Evolutionary conservation across 2,113 vertebrate species (phyloP).

Genomic region (Hemibagrus wyckioides): DNA sequence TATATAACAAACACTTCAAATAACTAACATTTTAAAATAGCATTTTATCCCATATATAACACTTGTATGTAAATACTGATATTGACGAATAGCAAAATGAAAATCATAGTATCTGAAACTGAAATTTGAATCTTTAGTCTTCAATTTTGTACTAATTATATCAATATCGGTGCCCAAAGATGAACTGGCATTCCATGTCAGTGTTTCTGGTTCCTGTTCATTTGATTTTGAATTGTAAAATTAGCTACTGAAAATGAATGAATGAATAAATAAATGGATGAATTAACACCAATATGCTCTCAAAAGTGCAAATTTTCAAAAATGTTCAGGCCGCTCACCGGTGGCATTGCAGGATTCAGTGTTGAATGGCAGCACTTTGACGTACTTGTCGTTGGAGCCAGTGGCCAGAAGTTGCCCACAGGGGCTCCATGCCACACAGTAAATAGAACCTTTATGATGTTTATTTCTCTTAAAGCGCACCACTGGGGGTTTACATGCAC

Average conservation of each 20-base stretch:
- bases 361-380: constrained; percentile 97
- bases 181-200: background rate
- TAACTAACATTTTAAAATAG: no score
- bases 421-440: constrained; percentile 97
- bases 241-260: background rate
- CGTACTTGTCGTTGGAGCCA: constrained; percentile 97
- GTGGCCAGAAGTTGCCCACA: constrained; percentile 95
- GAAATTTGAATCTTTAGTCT: background rate
- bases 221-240: background rate
- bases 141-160: background rate
- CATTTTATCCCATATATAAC: background rate
- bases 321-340: constrained; percentile 70
- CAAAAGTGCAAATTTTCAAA: background rate
- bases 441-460: constrained; percentile 98
- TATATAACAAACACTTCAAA: background rate
- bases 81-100: background rate
- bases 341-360: constrained; percentile 96
- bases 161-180: background rate
- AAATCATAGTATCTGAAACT: background rate
- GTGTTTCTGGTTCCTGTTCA: background rate
- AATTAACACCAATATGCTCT: background rate
- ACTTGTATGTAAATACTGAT: background rate
- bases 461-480: constrained; percentile 98
- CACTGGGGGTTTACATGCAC: constrained; percentile 79
- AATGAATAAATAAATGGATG: no score